Evolutionary conservation across 2,797 vertebrate genomes (phyloP).

Genomic region (Melanotaenia nigrans): DNA sequence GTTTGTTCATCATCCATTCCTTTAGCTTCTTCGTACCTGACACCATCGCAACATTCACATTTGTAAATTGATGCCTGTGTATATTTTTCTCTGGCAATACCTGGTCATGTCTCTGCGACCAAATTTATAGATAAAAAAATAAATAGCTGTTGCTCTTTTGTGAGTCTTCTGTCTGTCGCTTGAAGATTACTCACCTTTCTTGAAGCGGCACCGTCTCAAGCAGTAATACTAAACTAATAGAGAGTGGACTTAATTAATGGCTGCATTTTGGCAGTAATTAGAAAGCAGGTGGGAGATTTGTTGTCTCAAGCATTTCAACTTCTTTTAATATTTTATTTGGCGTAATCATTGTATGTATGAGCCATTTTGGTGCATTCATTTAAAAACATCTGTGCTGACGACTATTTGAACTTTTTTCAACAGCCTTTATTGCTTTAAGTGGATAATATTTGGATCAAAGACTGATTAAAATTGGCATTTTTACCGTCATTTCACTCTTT

Average conservation of each 20-base stretch:
- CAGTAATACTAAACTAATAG: conserved; percentile 42
- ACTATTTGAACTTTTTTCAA: conserved; percentile 46
- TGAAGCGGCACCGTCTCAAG: conserved; percentile 16
- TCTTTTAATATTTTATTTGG: conserved; percentile 51
- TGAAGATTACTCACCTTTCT: conserved; percentile 26
- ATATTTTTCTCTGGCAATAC: conserved; percentile 11
- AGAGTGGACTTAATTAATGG: conserved; percentile 46
- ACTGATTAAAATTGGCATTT: conserved; percentile 10
- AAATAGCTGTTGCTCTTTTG: conserved; percentile 16
- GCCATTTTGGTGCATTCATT: conserved; percentile 42
- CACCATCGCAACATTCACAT: conserved; percentile 39
- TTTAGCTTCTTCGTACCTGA: conserved; percentile 41
- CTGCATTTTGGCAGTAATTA: conserved; percentile 54
- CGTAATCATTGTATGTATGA: conserved; percentile 55
- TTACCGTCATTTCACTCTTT: conserved; percentile 54
- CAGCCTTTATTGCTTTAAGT: conserved; percentile 38
- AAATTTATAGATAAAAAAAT: neutral
- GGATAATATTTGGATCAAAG: conserved; percentile 10
- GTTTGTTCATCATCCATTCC: conserved; percentile 56
- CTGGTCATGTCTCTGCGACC: neutral
- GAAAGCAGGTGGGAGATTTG: conserved; percentile 56
- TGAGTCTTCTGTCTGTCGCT: conserved; percentile 7
- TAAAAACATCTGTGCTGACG: conserved; percentile 28
- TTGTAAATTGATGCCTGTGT: conserved; percentile 39
- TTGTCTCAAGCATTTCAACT: conserved; percentile 53